Evolutionary conservation across 2,797 vertebrate genomes (phyloP), one percentile per base, ranked within the genome.

Genomic region (Enteromius argenteus): DNA sequence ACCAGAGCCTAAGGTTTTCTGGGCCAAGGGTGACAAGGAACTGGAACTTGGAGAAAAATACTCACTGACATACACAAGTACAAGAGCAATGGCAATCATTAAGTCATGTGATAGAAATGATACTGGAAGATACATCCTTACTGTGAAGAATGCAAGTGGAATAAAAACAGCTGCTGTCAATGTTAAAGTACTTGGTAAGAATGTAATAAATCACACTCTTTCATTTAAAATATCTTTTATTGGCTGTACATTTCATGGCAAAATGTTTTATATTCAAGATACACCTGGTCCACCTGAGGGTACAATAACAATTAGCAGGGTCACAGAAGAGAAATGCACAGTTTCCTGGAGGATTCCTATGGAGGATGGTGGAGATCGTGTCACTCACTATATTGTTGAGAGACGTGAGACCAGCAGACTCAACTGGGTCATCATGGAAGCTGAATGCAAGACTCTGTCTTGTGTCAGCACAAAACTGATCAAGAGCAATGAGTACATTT

Each of bases 1-100:
- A 95, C 98, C 98, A 87, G 97, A 99, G 91, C 98, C 98, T 67
- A 98, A 97, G n/a, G 98, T 99, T 10, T 97, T 96, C 92, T 99
- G 98, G 98, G 94, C 97, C 13, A 99, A 99, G 94, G 96, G 96
- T 21, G 97, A 99, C 46, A 98, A 95, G 87, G 96, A 98, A 85
- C 88, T 99, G 90, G 98, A 99, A 42, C 90, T 95, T 0, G 97
- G 97, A 89, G 98, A 99, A 89, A 99, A 99, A 89, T 96, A 98
- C 85, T 97, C 97, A n/a, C 91, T 99, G 87, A 99, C 99, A 58
- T 99, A 99, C 87, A 99, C 97, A 1, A 93, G 96, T 90, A 98
- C 97, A 87, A 95, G 96, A 92, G 98, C 98, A 75, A 97, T 98
- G 91, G 98, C 96, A 39, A 92, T 99, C 86, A 96, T 99, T 93